Base-by-base conservation (phyloP, 2,888 invertebrate genomes). In the Odontocolon sp. region DNA sequence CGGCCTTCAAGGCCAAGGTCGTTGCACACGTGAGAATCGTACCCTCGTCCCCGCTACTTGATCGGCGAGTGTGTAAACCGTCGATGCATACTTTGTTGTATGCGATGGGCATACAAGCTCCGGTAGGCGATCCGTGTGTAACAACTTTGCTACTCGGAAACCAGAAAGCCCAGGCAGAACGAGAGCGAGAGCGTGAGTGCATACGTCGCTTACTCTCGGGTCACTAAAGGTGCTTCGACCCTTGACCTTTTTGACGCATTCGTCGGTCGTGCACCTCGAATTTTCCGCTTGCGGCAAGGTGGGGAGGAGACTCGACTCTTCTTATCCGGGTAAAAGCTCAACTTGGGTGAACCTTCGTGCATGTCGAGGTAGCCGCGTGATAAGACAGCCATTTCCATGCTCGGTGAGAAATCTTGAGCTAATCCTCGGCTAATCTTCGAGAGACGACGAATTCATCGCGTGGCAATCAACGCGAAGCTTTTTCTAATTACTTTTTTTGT, bases 311-410 rank as follows among this genome's bases (percentile, higher is more conserved):
- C 23, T 70, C 79, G 56, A 93, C 92, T 50, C 96, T 95, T 74
- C 91, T 91, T 0, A n/a, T n/a, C n/a, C n/a, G 97, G 97, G 84
- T 94, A 92, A 85, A 97, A 94, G 21, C 95, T 94, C 91, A 94
- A 94, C 86, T 94, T 93, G 1, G 98, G 98, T 18, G 92, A 93
- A 18, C 36, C 36, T 11, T 33, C 68, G 69, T 69, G 69, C 57
- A n/a, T n/a, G n/a, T n/a, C 36, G 26, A 14, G 38, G 8, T n/a
- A 26, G 28, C 26, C n/a, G 3, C 36, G 50, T 59, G 69, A 69
- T 69, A 69, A 69, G 69, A 50, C n/a, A 26, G 59, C 59, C 50
- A 28, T 18, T 40, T 11, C 52, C 31, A 28, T 26, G 28, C 50
- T 18, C 52, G 40, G 14, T 40, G 33, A 33, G 6, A 33, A 33